phyloP scores from a whole-genome alignment of 2,888 invertebrate genomes.

The Automeris io region DNA sequence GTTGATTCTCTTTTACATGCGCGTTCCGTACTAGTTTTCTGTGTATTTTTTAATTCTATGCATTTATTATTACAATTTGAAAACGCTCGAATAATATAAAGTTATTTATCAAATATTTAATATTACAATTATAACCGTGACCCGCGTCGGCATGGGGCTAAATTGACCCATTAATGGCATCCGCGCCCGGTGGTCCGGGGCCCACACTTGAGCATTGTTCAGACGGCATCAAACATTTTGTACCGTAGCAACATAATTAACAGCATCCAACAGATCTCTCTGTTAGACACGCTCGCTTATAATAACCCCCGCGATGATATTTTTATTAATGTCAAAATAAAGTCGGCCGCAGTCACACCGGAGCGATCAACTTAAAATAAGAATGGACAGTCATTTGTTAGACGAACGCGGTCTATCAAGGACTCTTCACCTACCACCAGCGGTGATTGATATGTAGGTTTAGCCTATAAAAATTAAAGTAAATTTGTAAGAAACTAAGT shows the following conservation, averaged over 20 bases:
- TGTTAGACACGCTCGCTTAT: constrained; percentile 74
- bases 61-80: no score
- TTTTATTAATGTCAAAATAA: constrained; percentile 77
- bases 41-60: no score
- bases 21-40: no score
- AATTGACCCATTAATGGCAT: constrained; percentile 39
- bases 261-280: constrained; percentile 71
- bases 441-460: no score
- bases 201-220: constrained; percentile 69
- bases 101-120: constrained; percentile 32
- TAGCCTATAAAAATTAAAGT: no score
- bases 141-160: constrained; percentile 38
- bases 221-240: constrained; percentile 56
- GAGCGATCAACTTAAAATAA: constrained; percentile 13
- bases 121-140: constrained; percentile 30
- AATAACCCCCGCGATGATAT: constrained; percentile 74
- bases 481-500: no score
- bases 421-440: no score
- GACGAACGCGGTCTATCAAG: no score
- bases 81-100: neutral
- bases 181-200: constrained; percentile 57
- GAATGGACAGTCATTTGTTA: no score
- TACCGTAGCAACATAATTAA: constrained; percentile 73
- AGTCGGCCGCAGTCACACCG: constrained; percentile 51
- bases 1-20: no score